phyloP scores from a whole-genome alignment of 2,888 invertebrate genomes.

The Tachina grossa region DNA sequence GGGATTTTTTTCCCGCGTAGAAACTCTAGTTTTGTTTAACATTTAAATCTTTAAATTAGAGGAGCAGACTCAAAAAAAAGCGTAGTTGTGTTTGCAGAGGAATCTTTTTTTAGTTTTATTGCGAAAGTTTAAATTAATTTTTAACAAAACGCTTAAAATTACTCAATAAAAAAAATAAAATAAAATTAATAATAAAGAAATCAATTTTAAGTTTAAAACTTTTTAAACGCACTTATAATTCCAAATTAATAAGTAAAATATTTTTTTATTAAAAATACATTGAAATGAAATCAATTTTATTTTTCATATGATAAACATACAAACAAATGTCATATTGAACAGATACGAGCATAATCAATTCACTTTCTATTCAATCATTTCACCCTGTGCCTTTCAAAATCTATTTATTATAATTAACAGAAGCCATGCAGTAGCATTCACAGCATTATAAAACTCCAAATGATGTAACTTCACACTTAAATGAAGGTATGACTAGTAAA shows the following conservation, averaged over 20 bases:
- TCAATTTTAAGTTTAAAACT: no score
- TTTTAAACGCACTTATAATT: no score
- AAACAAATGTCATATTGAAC: background rate
- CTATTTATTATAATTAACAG: conserved; percentile 1
- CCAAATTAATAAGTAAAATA: no score
- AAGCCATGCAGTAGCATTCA: background rate
- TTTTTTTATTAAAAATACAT: no score
- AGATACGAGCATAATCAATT: conserved; percentile 13
- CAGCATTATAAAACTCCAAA: background rate
- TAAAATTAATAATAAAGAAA: background rate
- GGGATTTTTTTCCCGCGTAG: no score
- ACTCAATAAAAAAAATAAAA: background rate
- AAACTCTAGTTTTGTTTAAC: no score
- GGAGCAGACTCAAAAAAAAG: no score
- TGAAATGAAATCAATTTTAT: no score
- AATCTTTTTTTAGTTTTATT: background rate
- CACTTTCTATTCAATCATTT: conserved; percentile 34
- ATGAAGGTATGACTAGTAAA: background rate
- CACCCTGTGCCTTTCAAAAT: background rate
- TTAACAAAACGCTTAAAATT: background rate
- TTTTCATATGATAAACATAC: background rate
- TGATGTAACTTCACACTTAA: background rate
- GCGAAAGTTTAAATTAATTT: background rate
- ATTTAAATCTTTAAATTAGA: no score
- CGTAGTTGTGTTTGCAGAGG: no score